These are phyloP conservation scores for Poeciliopsis presidionis DNA, from an alignment of 2,797 vertebrate genomes.

Conservation along the genomic window DNA sequence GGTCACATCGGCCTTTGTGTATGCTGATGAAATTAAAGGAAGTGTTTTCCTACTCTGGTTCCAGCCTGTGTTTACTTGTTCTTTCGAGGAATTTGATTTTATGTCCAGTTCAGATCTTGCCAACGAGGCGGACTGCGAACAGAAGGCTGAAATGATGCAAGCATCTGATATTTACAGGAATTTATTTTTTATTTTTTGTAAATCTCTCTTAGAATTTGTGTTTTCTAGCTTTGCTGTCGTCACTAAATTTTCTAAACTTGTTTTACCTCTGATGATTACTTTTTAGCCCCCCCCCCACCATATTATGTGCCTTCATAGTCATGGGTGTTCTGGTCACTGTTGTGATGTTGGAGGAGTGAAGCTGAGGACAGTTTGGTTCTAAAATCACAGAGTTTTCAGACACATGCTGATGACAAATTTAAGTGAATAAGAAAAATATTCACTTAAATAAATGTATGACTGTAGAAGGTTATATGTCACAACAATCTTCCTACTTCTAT, in stretches of 20 bases:
- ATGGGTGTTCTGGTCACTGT: neutral
- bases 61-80: constrained; percentile 5
- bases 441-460: neutral
- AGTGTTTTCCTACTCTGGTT: neutral
- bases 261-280: neutral
- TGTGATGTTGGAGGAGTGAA: neutral
- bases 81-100: constrained; percentile 17
- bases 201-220: neutral
- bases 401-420: neutral
- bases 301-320: neutral
- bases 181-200: neutral
- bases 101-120: neutral
- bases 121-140: neutral
- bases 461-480: neutral
- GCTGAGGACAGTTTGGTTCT: neutral
- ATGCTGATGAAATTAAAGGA: constrained; percentile 3
- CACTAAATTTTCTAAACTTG: neutral
- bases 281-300: neutral
- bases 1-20: neutral
- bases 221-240: neutral
- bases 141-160: neutral
- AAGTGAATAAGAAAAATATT: neutral
- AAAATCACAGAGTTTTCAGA: neutral
- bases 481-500: neutral
- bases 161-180: neutral